Base-by-base conservation (phyloP, 2,113 vertebrate species). In the Nothoprocta pentlandii region DNA sequence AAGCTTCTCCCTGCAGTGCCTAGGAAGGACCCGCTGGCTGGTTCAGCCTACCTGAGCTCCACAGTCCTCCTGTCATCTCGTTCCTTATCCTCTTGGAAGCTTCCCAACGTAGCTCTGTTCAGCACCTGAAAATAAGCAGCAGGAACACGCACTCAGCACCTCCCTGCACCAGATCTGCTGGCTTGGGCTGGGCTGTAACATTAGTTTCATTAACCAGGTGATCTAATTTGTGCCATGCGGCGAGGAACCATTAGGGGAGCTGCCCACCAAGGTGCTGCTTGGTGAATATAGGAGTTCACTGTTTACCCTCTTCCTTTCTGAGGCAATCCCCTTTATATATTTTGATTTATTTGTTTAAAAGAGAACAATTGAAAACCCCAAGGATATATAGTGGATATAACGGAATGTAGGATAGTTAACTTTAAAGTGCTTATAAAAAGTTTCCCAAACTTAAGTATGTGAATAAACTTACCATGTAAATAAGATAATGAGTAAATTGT, bases 401-500 rank as follows among this genome's bases (percentile, higher is more conserved):
- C 14, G 3, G 16, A 26, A 16, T 9, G 23, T 0, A 73, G 23
- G 25, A 75, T 25, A 85, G 66, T 85, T 92, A 61, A 93, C 76
- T 94, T 85, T 32, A 36, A 90, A 74, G 19, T 63, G 12, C n/a
- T 71, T 61, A n/a, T n/a, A 26, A 8, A 13, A 34, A 62, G 15
- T 69, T 90, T 90, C 36, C 8, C 47, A 81, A 79, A 92, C 66
- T 91, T 87, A 41, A 94, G 36, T 13, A 8, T 17, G 42, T 44
- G 13, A 87, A 95, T 87, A 93, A 94, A 92, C 42, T 84, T 91
- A 61, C 63, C 89, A 41, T 53, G 62, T 80, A 89, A 96, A 93
- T 94, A 95, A 94, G 96, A 84, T 94, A 95, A 96, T 95, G 89
- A 96, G 51, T 66, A 84, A 95, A 92, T 76, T 90, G 58, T 89